A percentile compares a stretch with the other conserved stretches of the same genome.
These are phyloP conservation scores for Netelia fuscicornis DNA, from an alignment of 2,888 invertebrate species.

Conservation along the genomic window DNA sequence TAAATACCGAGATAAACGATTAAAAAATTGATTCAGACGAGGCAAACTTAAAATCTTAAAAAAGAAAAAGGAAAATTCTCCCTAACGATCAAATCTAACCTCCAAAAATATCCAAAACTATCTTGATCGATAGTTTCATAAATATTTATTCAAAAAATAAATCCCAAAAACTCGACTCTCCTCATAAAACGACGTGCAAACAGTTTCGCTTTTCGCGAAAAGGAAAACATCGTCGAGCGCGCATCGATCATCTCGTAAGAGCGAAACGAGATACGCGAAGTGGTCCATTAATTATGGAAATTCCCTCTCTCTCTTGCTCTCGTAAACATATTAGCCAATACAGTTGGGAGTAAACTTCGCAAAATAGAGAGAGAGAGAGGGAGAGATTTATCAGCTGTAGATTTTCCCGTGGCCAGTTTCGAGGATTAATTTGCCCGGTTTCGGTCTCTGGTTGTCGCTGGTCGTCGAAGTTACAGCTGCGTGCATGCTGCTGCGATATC, in stretches of 20 bases:
- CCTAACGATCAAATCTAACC: no score
- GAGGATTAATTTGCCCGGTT: slow-evolving; percentile 44
- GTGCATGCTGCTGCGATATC: slow-evolving; percentile 42
- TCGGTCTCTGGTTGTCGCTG: slow-evolving; percentile 29
- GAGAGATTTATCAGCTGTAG: slow-evolving; percentile 36
- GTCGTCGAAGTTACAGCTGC: slow-evolving; percentile 42
- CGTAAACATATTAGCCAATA: not conserved
- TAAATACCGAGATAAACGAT: not conserved
- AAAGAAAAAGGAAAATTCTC: not conserved
- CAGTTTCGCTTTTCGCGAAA: no score
- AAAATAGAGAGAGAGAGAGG: not conserved
- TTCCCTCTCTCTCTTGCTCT: not conserved
- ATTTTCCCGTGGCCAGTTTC: slow-evolving; percentile 35
- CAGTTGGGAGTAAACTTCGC: no score
- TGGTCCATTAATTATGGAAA: slow-evolving; percentile 1
- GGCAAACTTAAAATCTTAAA: not conserved
- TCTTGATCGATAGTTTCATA: no score
- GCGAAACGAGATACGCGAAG: slow-evolving; percentile 6
- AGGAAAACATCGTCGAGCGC: no score
- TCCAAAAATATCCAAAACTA: no score
- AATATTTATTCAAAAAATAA: no score
- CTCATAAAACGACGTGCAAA: no score
- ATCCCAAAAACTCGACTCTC: no score
- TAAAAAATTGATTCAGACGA: not conserved
- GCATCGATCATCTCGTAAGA: slow-evolving; percentile 17